A percentile compares a stretch with the other conserved stretches of the same genome.
Conservation (phyloP, 2,888 invertebrate genomes). For the Chrysodeixis includens region DNA sequence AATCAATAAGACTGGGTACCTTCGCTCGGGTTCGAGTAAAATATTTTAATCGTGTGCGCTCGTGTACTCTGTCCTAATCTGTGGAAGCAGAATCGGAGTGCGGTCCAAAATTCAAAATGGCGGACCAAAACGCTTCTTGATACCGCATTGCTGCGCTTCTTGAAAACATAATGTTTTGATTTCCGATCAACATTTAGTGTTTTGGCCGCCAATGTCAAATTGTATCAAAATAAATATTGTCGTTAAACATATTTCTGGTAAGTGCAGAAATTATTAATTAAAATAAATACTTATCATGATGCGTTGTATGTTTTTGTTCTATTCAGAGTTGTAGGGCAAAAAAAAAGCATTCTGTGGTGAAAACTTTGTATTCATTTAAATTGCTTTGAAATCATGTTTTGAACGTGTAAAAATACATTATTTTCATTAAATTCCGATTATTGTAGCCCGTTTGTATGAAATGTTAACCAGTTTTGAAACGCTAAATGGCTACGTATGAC, state of each 20-base stretch:
- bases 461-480: neutral
- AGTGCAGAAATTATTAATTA: constrained; percentile 22
- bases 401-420: neutral
- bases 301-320: constrained; percentile 6
- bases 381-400: neutral
- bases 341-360: neutral
- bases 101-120: constrained; percentile 69
- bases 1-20: neutral
- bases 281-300: neutral
- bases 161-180: constrained; percentile 53
- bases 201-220: constrained; percentile 75
- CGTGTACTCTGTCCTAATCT: constrained; percentile 23
- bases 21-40: neutral
- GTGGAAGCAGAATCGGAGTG: neutral
- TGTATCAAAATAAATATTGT: constrained; percentile 55
- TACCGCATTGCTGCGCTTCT: constrained; percentile 79
- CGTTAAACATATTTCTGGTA: constrained; percentile 30
- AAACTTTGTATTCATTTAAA: constrained; percentile 8
- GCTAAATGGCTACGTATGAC: neutral
- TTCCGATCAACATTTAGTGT: constrained; percentile 67
- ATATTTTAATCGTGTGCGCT: neutral
- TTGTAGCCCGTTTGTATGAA: neutral
- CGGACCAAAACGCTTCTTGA: constrained; percentile 59
- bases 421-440: neutral
- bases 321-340: neutral